These are phyloP conservation scores for Plutella xylostella DNA, from an alignment of 2,888 invertebrate genomes.

Conservation along the genomic window DNA sequence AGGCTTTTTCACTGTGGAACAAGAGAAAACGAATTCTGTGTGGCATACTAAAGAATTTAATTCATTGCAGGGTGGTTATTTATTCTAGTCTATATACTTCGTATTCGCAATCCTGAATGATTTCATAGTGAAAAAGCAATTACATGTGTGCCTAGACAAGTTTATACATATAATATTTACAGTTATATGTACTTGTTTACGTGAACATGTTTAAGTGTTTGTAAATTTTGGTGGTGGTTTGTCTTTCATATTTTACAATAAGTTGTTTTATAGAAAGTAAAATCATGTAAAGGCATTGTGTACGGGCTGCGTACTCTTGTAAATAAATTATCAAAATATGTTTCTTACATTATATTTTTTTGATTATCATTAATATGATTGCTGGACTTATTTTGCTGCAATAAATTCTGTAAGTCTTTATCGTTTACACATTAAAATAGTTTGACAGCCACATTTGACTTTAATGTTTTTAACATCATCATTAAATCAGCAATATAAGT, in stretches of 20 bases:
- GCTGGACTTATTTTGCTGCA: too few species aligned
- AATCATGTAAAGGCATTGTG: constrained; percentile 5
- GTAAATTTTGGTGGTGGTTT: constrained; percentile 14
- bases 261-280: neutral
- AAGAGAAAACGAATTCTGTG: too few species aligned
- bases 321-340: constrained; percentile 54
- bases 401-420: too few species aligned
- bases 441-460: too few species aligned
- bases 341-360: constrained; percentile 17
- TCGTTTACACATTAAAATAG: too few species aligned
- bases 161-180: neutral
- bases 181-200: constrained; percentile 1
- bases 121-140: neutral
- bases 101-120: neutral
- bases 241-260: constrained; percentile 7
- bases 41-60: too few species aligned
- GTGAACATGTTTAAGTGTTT: constrained; percentile 3
- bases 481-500: too few species aligned
- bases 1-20: too few species aligned
- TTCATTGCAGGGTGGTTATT: too few species aligned
- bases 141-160: constrained; percentile 2
- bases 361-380: neutral
- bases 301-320: constrained; percentile 28
- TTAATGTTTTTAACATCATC: too few species aligned
- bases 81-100: too few species aligned